Percentiles rank a stretch among this genome's conserved stretches.
These are phyloP conservation scores for Tetheella fluctuosa DNA, from an alignment of 2,888 invertebrate species.

Conservation along the genomic window DNA sequence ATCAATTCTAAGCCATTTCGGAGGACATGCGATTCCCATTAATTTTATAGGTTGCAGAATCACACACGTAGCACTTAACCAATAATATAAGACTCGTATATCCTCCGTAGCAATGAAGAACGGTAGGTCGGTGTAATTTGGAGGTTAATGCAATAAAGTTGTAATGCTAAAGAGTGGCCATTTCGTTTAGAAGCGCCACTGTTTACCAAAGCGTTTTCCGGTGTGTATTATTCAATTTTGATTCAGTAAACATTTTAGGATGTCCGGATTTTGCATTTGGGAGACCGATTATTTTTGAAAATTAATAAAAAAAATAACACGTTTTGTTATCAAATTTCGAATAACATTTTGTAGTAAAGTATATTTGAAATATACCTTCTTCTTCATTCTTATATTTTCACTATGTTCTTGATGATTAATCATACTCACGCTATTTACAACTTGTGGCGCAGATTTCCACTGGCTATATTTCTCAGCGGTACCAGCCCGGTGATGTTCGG, in stretches of 20 bases:
- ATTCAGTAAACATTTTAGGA: slow-evolving; percentile 40
- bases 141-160: slow-evolving; percentile 45
- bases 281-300: too few relatives aligned
- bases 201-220: slow-evolving; percentile 34
- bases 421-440: slow-evolving; percentile 56
- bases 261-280: too few relatives aligned
- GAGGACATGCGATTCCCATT: slow-evolving; percentile 65
- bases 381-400: not conserved
- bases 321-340: too few relatives aligned
- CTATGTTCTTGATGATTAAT: too few relatives aligned
- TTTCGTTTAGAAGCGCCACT: slow-evolving; percentile 40
- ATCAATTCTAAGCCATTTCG: slow-evolving; percentile 44
- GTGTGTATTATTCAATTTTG: slow-evolving; percentile 39
- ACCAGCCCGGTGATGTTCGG: slow-evolving; percentile 44
- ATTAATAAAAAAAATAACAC: too few relatives aligned
- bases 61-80: slow-evolving; percentile 36
- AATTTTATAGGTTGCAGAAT: slow-evolving; percentile 61
- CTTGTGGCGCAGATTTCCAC: slow-evolving; percentile 44
- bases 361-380: not conserved
- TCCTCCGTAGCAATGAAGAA: slow-evolving; percentile 32
- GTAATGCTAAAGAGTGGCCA: slow-evolving; percentile 50
- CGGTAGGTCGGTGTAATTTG: slow-evolving; percentile 40
- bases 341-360: too few relatives aligned
- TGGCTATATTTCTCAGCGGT: slow-evolving; percentile 69
- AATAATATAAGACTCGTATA: slow-evolving; percentile 38